A percentile compares a stretch with the other conserved stretches of the same genome.
phyloP scores from a whole-genome alignment of 1,140 invertebrate species.

The Riptortus pedestris region DNA sequence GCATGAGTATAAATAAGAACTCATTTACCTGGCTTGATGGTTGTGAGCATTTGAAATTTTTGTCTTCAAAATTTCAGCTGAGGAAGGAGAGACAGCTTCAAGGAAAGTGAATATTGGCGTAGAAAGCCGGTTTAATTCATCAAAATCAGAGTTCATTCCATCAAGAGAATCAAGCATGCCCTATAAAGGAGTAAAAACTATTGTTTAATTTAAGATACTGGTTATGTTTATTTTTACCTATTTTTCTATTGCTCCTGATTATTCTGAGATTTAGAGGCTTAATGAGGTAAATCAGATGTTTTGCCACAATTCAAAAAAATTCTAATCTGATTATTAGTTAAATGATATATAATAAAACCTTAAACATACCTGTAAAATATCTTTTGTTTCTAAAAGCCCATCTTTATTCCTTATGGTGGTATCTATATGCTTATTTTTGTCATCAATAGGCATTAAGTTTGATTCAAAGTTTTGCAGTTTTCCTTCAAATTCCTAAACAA shows the following conservation, averaged over 20 bases:
- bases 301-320: too few species aligned
- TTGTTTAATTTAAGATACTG: too few species aligned
- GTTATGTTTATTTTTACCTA: too few species aligned
- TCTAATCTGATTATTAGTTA: too few species aligned
- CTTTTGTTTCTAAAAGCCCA: conserved; percentile 56
- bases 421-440: conserved; percentile 63
- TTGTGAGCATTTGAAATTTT: background rate
- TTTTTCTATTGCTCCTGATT: too few species aligned
- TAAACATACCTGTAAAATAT: conserved; percentile 53
- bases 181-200: background rate
- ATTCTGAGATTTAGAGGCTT: too few species aligned
- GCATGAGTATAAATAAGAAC: too few species aligned
- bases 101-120: conserved; percentile 24
- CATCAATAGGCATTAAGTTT: conserved; percentile 49
- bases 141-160: background rate
- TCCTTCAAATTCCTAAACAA: conserved; percentile 53
- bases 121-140: background rate
- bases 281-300: too few species aligned
- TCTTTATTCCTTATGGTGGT: conserved; percentile 56
- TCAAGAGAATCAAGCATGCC: background rate
- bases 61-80: conserved; percentile 8
- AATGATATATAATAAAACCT: too few species aligned
- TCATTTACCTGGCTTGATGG: conserved; percentile 22
- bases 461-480: conserved; percentile 53
- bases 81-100: background rate